Conservation (phyloP, 2,797 vertebrate species). For the Brotula barbata region DNA sequence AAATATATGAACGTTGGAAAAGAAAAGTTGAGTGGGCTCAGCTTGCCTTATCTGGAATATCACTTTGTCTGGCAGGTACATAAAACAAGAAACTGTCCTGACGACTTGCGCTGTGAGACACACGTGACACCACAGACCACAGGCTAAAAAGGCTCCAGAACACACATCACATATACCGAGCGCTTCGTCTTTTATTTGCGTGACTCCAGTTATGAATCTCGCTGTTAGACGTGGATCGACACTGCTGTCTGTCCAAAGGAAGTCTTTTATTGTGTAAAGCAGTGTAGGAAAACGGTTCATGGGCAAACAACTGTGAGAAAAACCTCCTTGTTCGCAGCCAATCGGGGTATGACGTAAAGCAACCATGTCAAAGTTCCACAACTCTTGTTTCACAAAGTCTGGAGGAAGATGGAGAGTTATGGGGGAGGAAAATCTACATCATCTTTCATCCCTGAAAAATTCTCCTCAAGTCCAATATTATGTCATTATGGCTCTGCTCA, state of each 20-base stretch:
- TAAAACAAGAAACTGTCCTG: slow-evolving; percentile 61
- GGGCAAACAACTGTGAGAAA: slow-evolving; percentile 21
- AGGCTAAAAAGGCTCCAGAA: slow-evolving; percentile 19
- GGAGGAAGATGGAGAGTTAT: slow-evolving; percentile 34
- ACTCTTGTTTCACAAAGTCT: slow-evolving; percentile 47
- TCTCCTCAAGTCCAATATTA: slow-evolving; percentile 62
- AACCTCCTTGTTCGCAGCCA: slow-evolving; percentile 23
- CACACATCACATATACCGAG: slow-evolving; percentile 4
- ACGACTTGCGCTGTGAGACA: slow-evolving; percentile 35
- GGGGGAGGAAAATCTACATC: slow-evolving; percentile 60
- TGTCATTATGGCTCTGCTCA: slow-evolving; percentile 63
- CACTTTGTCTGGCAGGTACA: slow-evolving; percentile 70
- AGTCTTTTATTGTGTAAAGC: neutral
- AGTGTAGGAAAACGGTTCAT: slow-evolving; percentile 20
- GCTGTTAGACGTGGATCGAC: slow-evolving; percentile 2
- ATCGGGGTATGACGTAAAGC: slow-evolving; percentile 43
- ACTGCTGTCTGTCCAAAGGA: slow-evolving; percentile 14
- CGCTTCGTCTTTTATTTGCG: slow-evolving; percentile 18
- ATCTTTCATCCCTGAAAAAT: slow-evolving; percentile 57
- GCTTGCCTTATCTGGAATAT: slow-evolving; percentile 73
- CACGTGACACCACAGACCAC: slow-evolving; percentile 27
- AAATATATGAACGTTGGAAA: slow-evolving; percentile 71
- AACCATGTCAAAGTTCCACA: slow-evolving; percentile 35
- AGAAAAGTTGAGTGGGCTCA: slow-evolving; percentile 66
- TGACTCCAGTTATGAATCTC: slow-evolving; percentile 28